Evolutionary conservation across 2,888 invertebrate species (phyloP).

Genomic region (Tenthredo distinguenda): DNA sequence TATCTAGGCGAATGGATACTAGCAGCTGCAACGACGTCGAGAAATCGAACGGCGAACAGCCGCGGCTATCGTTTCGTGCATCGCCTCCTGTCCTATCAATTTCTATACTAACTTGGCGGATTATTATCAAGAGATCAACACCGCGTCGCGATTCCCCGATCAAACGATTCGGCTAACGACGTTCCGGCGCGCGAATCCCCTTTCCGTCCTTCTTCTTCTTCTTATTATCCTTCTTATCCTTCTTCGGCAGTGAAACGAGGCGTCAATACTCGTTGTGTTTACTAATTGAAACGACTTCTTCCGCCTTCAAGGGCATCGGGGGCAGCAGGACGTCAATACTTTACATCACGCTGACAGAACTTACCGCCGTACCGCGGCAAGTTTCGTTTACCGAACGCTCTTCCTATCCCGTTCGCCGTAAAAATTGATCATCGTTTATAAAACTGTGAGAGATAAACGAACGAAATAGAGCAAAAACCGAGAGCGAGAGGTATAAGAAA

Average conservation of each 20-base stretch:
- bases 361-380: not conserved
- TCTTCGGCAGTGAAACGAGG: constrained; percentile 1
- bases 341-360: not conserved
- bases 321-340: not conserved
- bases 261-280: constrained; percentile 43
- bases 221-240: not conserved
- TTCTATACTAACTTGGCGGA: constrained; percentile 34
- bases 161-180: constrained; percentile 33
- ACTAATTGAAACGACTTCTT: constrained; percentile 44
- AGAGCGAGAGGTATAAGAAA: not conserved
- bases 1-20: constrained; percentile 32
- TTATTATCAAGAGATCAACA: constrained; percentile 47
- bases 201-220: not conserved
- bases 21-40: not conserved
- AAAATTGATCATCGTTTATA: not conserved
- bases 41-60: not conserved
- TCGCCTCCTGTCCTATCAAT: constrained; percentile 56
- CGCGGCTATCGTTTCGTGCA: constrained; percentile 62
- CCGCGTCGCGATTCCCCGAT: constrained; percentile 42
- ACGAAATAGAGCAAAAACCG: not conserved
- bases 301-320: not conserved
- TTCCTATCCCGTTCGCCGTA: not conserved
- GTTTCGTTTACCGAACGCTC: not conserved
- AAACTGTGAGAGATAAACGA: not conserved
- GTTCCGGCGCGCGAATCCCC: not conserved